Percentiles rank a stretch among this genome's conserved stretches.
Conservation (phyloP, 2,797 vertebrate genomes). For the Chrysocyon brachyurus region DNA sequence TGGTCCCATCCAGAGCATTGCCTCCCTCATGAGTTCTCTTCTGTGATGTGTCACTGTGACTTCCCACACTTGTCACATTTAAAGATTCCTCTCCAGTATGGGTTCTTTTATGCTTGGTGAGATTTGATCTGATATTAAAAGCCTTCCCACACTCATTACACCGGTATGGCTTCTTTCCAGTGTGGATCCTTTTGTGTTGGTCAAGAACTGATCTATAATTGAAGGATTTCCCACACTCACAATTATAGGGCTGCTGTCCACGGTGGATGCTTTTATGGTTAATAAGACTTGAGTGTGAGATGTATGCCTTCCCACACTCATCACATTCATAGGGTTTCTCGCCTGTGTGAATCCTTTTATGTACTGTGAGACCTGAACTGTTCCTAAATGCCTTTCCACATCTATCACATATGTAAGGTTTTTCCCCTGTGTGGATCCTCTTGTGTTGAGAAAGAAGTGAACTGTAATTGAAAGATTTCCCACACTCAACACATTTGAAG, state of each 20-base stretch:
- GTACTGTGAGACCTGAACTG: conserved; percentile 85
- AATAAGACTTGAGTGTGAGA: conserved; percentile 84
- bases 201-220: conserved; percentile 84
- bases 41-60: conserved; percentile 42
- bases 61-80: conserved; percentile 76
- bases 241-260: conserved; percentile 84
- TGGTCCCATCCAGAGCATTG: conserved; percentile 68
- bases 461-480: conserved; percentile 86
- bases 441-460: conserved; percentile 86
- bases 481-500: conserved; percentile 84
- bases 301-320: conserved; percentile 84
- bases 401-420: conserved; percentile 82
- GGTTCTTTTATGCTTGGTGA: conserved; percentile 83
- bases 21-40: conserved; percentile 66
- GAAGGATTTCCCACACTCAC: conserved; percentile 84
- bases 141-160: conserved; percentile 84
- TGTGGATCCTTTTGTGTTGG: conserved; percentile 83
- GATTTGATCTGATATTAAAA: conserved; percentile 84
- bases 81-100: conserved; percentile 79
- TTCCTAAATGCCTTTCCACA: conserved; percentile 86
- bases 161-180: conserved; percentile 83
- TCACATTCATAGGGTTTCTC: conserved; percentile 84
- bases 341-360: conserved; percentile 85
- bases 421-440: conserved; percentile 85
- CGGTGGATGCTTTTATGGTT: conserved; percentile 84